A percentile compares a stretch with the other conserved stretches of the same genome.
These are phyloP conservation scores for Leptonema lineaticorne DNA, from an alignment of 1,140 invertebrate species.

Conservation along the genomic window DNA sequence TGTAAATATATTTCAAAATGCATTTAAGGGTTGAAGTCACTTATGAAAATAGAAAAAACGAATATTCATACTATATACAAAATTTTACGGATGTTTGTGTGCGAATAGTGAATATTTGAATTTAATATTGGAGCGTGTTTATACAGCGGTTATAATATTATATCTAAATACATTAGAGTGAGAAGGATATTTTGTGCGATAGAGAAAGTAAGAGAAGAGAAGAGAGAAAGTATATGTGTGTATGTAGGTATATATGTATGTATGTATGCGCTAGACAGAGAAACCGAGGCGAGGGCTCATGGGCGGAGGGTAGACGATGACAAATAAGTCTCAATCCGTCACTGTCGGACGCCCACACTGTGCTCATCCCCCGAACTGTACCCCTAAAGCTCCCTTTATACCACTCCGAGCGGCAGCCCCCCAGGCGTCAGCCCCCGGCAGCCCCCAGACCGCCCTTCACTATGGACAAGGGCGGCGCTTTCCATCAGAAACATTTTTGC, in stretches of 20 bases:
- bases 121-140: slow-evolving; percentile 40
- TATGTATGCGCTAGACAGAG: slow-evolving; percentile 1
- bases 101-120: slow-evolving; percentile 35
- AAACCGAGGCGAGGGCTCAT: slow-evolving; percentile 22
- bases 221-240: too few species aligned
- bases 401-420: neutral
- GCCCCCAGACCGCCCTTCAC: neutral
- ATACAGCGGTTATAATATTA: slow-evolving; percentile 41
- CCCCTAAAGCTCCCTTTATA: neutral
- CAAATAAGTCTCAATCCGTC: slow-evolving; percentile 40
- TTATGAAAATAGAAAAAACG: too few species aligned
- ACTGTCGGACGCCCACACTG: slow-evolving; percentile 33
- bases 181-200: too few species aligned
- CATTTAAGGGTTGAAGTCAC: too few species aligned
- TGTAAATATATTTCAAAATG: neutral
- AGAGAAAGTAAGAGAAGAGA: too few species aligned
- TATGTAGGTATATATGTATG: too few species aligned
- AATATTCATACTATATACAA: neutral
- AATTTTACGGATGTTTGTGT: neutral
- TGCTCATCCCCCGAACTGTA: neutral
- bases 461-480: neutral
- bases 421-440: neutral
- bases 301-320: slow-evolving; percentile 38
- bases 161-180: slow-evolving; percentile 40
- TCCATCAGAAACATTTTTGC: too few species aligned